Conservation (phyloP, 2,888 invertebrate genomes). For the Nasonia oneida region DNA sequence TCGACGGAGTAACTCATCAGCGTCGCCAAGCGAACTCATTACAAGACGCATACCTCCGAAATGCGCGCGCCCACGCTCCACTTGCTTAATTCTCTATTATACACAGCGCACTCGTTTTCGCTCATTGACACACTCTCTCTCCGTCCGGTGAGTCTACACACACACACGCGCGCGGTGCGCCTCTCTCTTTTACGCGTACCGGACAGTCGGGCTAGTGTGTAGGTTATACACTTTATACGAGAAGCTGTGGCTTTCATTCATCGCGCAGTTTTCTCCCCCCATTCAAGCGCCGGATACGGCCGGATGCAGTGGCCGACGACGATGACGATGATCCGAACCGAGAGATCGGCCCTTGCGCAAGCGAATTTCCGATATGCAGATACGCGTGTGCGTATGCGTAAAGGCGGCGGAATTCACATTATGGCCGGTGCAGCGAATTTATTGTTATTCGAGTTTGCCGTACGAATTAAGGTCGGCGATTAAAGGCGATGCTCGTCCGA, state of each 20-base stretch:
- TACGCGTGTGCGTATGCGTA: not conserved
- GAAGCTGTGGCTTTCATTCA: constrained; percentile 1
- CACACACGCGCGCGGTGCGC: no score
- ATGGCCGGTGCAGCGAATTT: not conserved
- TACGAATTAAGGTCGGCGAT: constrained; percentile 3
- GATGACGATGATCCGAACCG: constrained; percentile 3
- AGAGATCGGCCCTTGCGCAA: not conserved
- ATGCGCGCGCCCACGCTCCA: not conserved
- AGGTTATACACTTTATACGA: not conserved
- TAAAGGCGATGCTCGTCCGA: not conserved
- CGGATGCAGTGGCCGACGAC: not conserved
- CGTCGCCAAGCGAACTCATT: not conserved
- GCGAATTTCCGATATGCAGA: constrained; percentile 10
- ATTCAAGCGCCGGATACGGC: not conserved
- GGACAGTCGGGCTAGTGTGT: constrained; percentile 13
- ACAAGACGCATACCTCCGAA: not conserved
- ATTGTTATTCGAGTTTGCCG: constrained; percentile 23
- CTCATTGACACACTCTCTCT: constrained; percentile 43
- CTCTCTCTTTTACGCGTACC: constrained; percentile 2
- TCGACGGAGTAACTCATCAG: not conserved
- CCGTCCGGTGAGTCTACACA: no score
- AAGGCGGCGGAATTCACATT: not conserved
- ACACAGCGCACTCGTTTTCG: not conserved
- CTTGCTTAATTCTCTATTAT: constrained; percentile 10
- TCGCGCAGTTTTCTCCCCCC: not conserved